Conservation (phyloP, 2,888 invertebrate genomes). For the Loripinus fragilis region DNA sequence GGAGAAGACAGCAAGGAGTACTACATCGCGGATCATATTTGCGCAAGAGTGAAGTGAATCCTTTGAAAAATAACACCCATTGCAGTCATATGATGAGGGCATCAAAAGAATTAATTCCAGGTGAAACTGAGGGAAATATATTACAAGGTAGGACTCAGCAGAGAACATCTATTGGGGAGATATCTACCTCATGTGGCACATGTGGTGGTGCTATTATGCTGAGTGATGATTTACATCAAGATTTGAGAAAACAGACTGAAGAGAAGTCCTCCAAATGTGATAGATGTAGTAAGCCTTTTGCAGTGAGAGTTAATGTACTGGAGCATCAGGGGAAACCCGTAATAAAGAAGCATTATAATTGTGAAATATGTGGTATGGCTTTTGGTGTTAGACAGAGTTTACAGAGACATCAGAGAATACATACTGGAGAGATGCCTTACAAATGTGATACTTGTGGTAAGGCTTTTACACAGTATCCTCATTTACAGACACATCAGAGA, state of each 20-base stretch:
- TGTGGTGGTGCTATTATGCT: background rate
- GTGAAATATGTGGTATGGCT: too few relatives aligned
- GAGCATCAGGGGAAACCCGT: background rate
- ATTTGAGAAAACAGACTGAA: background rate
- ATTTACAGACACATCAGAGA: conserved; percentile 50
- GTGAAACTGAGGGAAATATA: background rate
- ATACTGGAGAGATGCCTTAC: too few relatives aligned
- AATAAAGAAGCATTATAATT: background rate
- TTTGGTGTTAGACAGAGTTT: background rate
- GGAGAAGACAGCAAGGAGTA: background rate
- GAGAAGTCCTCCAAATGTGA: background rate
- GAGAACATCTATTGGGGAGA: background rate
- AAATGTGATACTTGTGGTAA: too few relatives aligned
- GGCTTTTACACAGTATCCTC: conserved; percentile 52
- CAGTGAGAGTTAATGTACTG: background rate
- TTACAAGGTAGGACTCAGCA: background rate
- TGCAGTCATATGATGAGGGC: background rate
- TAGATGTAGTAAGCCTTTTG: background rate
- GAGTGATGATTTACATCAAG: background rate
- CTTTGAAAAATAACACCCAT: background rate
- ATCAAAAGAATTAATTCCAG: background rate
- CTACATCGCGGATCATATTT: background rate
- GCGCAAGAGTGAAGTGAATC: background rate
- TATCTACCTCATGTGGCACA: background rate
- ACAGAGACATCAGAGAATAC: too few relatives aligned